These are phyloP conservation scores for Blera fallax DNA, from an alignment of 2,888 invertebrate genomes.

Conservation along the genomic window DNA sequence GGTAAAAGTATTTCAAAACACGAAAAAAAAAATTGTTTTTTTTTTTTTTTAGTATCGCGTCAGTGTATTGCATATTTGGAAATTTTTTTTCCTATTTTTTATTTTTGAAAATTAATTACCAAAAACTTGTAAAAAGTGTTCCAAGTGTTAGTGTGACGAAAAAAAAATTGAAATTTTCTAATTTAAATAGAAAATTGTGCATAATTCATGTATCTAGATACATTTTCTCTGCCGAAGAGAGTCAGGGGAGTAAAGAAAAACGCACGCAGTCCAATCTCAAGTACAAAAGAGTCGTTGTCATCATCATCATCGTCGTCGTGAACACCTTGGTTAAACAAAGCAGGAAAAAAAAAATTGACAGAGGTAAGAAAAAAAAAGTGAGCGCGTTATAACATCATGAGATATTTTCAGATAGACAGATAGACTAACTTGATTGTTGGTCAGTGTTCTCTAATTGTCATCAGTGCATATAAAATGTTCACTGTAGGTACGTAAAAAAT, in stretches of 20 bases:
- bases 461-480: conserved; percentile 26
- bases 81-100: background rate
- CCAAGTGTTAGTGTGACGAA: conserved; percentile 15
- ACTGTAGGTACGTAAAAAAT: background rate
- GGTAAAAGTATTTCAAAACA: conserved; percentile 11
- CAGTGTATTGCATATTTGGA: conserved; percentile 20
- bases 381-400: conserved; percentile 60
- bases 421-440: conserved; percentile 33
- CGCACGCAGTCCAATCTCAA: conserved; percentile 62
- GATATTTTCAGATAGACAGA: conserved; percentile 42
- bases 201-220: conserved; percentile 69
- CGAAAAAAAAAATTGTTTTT: conserved; percentile 1
- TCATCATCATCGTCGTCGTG: conserved; percentile 44
- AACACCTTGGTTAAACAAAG: conserved; percentile 66
- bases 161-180: background rate
- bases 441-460: conserved; percentile 27
- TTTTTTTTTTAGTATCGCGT: background rate
- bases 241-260: conserved; percentile 48
- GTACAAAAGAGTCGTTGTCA: conserved; percentile 68
- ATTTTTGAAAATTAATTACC: background rate
- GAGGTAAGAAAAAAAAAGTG: conserved; percentile 54
- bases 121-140: background rate
- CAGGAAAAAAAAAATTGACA: conserved; percentile 31
- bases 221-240: conserved; percentile 48
- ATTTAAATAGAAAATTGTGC: conserved; percentile 60